Percentiles rank a stretch among this genome's conserved stretches.
phyloP scores from a whole-genome alignment of 2,888 invertebrate species.

The Clostera curtula region DNA sequence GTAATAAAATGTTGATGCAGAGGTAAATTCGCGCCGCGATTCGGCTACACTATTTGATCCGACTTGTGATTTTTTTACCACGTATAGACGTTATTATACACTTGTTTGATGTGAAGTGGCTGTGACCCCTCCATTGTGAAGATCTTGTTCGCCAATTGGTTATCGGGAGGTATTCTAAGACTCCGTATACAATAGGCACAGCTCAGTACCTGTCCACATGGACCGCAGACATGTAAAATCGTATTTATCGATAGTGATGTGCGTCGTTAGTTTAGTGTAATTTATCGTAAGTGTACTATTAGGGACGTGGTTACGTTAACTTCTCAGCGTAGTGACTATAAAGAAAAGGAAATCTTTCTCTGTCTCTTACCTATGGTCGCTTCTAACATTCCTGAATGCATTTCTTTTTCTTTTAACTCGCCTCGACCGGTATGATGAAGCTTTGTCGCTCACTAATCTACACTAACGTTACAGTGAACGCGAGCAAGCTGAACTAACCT shows the following conservation, averaged over 20 bases:
- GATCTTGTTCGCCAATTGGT: slow-evolving; percentile 38
- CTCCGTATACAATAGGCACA: slow-evolving; percentile 41
- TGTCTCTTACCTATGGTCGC: slow-evolving; percentile 59
- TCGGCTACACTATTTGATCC: no score
- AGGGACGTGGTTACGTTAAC: slow-evolving; percentile 56
- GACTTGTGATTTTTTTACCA: slow-evolving; percentile 33
- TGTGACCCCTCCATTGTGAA: slow-evolving; percentile 58
- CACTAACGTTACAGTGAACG: slow-evolving; percentile 27
- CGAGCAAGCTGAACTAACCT: slow-evolving; percentile 26
- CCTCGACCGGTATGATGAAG: slow-evolving; percentile 28
- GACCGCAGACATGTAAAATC: slow-evolving; percentile 52
- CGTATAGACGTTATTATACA: slow-evolving; percentile 35
- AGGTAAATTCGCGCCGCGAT: no score
- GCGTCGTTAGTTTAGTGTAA: slow-evolving; percentile 68
- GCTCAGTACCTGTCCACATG: slow-evolving; percentile 52
- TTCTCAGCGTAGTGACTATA: slow-evolving; percentile 44
- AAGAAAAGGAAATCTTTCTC: slow-evolving; percentile 36
- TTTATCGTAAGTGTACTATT: slow-evolving; percentile 67
- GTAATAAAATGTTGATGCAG: no score
- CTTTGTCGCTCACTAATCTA: slow-evolving; percentile 28
- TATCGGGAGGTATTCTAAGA: slow-evolving; percentile 45
- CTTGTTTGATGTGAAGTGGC: slow-evolving; percentile 54
- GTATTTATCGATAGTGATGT: slow-evolving; percentile 54
- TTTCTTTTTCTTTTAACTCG: slow-evolving; percentile 41
- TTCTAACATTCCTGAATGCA: slow-evolving; percentile 61